Conservation (phyloP, 2,113 vertebrate species). For the Syngnathoides biaculeatus region DNA sequence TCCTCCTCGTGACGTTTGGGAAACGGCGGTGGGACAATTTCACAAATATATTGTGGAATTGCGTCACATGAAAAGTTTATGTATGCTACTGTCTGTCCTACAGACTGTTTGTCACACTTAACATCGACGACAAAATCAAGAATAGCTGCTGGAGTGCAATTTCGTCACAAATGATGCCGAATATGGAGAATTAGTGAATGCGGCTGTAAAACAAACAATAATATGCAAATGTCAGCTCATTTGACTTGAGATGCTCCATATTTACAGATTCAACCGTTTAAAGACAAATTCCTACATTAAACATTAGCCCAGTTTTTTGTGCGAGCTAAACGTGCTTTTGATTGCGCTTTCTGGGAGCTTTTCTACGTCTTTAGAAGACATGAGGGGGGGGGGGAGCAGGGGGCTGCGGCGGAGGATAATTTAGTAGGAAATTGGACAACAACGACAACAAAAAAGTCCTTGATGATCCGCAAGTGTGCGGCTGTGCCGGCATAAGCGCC, state of each 20-base stretch:
- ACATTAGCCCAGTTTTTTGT: not conserved
- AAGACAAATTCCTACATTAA: not conserved
- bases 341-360: slow-evolving; percentile 1
- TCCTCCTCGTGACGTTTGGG: not conserved
- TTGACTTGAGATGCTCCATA: not conserved
- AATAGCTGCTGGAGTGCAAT: not conserved
- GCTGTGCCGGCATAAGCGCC: not conserved
- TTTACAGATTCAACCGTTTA: not conserved
- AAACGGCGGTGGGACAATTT: not conserved
- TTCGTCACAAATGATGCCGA: not conserved
- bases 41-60: not conserved
- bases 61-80: not conserved
- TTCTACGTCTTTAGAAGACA: too few relatives aligned
- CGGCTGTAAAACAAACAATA: not conserved
- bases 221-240: not conserved
- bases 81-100: not conserved
- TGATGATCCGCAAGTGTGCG: not conserved
- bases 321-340: not conserved
- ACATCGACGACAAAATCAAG: not conserved
- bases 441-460: not conserved
- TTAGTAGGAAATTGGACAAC: not conserved
- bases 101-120: not conserved
- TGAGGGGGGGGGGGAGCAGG: too few relatives aligned
- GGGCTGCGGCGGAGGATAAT: not conserved
- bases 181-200: not conserved